Conservation (phyloP, 1,140 invertebrate species). For the Tetragnatha versicolor region DNA sequence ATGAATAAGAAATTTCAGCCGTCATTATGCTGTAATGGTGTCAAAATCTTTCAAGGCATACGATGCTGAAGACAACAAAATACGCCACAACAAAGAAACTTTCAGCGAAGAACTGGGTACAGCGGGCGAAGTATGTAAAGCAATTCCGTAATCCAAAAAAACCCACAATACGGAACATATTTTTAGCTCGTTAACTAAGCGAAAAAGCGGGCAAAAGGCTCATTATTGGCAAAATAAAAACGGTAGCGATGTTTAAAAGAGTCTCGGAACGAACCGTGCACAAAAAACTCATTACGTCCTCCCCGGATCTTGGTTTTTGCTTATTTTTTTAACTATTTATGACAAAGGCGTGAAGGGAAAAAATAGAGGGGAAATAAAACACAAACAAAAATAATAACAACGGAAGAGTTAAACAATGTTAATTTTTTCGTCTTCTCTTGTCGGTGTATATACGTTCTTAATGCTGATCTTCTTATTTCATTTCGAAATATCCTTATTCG, state of each 20-base stretch:
- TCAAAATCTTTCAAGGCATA: neutral
- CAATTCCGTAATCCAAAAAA: conserved; percentile 28
- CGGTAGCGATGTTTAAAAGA: neutral
- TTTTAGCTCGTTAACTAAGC: conserved; percentile 32
- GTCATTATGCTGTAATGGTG: neutral
- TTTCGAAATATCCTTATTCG: conserved; percentile 20
- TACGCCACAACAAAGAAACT: neutral
- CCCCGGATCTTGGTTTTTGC: neutral
- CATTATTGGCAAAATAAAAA: conserved; percentile 32
- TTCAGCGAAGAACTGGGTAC: neutral
- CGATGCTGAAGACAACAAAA: neutral
- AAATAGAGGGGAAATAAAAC: neutral
- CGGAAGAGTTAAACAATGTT: conserved; percentile 42
- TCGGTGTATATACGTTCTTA: neutral
- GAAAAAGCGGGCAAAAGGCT: conserved; percentile 14
- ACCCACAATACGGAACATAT: conserved; percentile 34
- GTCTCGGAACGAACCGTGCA: conserved; percentile 10
- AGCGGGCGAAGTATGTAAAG: neutral
- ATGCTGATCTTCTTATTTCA: conserved; percentile 34
- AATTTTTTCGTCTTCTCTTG: conserved; percentile 11
- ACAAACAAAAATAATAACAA: conserved; percentile 24
- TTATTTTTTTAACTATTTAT: neutral
- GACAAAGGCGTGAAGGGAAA: conserved; percentile 23
- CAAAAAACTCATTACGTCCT: conserved; percentile 42
- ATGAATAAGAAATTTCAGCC: neutral